A percentile compares a stretch with the other conserved stretches of the same genome.
phyloP scores from a whole-genome alignment of 2,888 invertebrate species.

The Zaprionus lineosus region DNA sequence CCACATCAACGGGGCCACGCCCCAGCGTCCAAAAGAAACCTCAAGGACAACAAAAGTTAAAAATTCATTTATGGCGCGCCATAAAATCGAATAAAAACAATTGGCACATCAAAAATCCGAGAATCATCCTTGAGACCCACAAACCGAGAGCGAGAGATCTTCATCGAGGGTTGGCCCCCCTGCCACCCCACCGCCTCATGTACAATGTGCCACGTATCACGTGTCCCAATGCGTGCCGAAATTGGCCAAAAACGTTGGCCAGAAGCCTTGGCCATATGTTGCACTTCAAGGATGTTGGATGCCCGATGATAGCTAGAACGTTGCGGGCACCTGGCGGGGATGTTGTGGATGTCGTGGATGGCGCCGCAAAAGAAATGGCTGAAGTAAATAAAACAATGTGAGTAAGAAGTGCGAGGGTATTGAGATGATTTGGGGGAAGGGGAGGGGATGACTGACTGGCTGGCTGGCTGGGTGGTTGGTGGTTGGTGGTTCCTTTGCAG shows the following conservation, averaged over 20 bases:
- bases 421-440: background rate
- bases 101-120: slow-evolving; percentile 74
- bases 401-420: background rate
- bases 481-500: background rate
- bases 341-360: slow-evolving; percentile 4
- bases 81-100: slow-evolving; percentile 81
- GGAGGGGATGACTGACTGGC: background rate
- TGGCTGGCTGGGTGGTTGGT: background rate
- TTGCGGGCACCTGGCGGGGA: background rate
- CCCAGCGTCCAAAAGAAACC: slow-evolving; percentile 24
- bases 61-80: slow-evolving; percentile 75
- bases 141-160: slow-evolving; percentile 66
- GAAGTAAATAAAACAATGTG: slow-evolving; percentile 66
- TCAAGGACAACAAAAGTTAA: slow-evolving; percentile 64
- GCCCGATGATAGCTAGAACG: no score
- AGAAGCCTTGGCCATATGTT: slow-evolving; percentile 60
- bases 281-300: slow-evolving; percentile 15
- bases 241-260: slow-evolving; percentile 32
- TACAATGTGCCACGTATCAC: slow-evolving; percentile 10
- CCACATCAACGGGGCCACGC: background rate
- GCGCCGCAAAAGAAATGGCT: slow-evolving; percentile 44
- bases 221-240: slow-evolving; percentile 42
- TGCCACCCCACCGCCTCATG: no score
- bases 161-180: slow-evolving; percentile 50
- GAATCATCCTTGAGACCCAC: slow-evolving; percentile 1